A percentile compares a stretch with the other conserved stretches of the same genome.
These are phyloP conservation scores for Leucophenga montana DNA, from an alignment of 2,888 invertebrate species.

Conservation along the genomic window DNA sequence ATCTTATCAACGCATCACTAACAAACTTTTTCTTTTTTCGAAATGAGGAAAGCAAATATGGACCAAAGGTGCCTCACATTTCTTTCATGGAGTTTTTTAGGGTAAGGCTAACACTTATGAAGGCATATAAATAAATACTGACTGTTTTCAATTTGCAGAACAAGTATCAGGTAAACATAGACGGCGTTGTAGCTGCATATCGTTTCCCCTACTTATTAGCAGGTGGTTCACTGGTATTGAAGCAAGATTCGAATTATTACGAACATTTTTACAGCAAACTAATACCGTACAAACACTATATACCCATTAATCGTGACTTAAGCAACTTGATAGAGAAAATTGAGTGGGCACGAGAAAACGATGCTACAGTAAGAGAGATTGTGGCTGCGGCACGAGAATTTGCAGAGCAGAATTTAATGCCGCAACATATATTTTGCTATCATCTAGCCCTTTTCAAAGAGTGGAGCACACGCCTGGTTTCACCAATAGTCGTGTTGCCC, in stretches of 20 bases:
- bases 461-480: constrained; percentile 81
- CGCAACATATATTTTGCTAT: constrained; percentile 90
- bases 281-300: constrained; percentile 84
- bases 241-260: constrained; percentile 94
- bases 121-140: not conserved
- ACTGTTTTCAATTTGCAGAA: constrained; percentile 77
- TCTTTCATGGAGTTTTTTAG: constrained; percentile 96
- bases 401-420: constrained; percentile 84
- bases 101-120: constrained; percentile 74
- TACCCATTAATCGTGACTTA: constrained; percentile 86
- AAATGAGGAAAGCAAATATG: constrained; percentile 87
- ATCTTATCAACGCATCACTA: constrained; percentile 90
- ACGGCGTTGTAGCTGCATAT: constrained; percentile 98
- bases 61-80: constrained; percentile 86
- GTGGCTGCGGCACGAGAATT: constrained; percentile 80
- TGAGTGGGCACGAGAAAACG: constrained; percentile 84
- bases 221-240: constrained; percentile 90
- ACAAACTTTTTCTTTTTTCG: constrained; percentile 97
- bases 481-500: constrained; percentile 75
- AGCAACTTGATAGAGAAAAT: constrained; percentile 86
- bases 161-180: constrained; percentile 94
- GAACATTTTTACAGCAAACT: constrained; percentile 93
- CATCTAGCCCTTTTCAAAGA: constrained; percentile 84
- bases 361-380: constrained; percentile 79
- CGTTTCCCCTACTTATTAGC: constrained; percentile 92